Percentiles rank a stretch among this genome's conserved stretches.
Conservation (phyloP, 2,113 vertebrate genomes). For the Siniperca knerii region DNA sequence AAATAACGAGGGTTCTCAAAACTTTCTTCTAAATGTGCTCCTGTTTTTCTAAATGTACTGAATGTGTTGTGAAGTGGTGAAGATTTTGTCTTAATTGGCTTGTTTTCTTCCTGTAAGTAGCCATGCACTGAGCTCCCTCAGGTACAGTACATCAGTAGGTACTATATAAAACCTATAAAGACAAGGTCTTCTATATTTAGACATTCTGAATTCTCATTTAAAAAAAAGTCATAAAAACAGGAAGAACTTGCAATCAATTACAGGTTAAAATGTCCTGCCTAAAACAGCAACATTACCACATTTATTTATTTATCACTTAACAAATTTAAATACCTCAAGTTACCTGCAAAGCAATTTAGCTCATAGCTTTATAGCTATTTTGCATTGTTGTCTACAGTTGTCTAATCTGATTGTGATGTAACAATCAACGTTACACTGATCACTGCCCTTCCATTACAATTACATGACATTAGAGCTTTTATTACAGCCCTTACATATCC, state of each 20-base stretch:
- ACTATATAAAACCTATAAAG: not conserved
- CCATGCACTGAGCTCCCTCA: not conserved
- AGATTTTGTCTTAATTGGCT: not conserved
- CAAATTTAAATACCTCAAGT: not conserved
- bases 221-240: not conserved
- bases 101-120: not conserved
- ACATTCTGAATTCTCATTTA: constrained; percentile 2
- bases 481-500: not conserved
- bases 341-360: not conserved
- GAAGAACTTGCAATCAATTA: not conserved
- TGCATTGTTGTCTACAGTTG: not conserved
- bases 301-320: not conserved
- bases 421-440: not conserved
- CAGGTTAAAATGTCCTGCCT: not conserved
- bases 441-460: not conserved
- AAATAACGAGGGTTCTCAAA: not conserved
- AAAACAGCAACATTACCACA: not conserved
- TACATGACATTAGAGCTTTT: not conserved
- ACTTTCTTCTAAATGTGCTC: not conserved
- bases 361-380: not conserved
- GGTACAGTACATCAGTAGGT: no score
- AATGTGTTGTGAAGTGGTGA: not conserved
- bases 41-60: not conserved
- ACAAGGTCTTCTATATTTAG: constrained; percentile 11
- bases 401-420: constrained; percentile 8